Conservation (phyloP, 1,140 invertebrate genomes). For the Eriocheir sinensis region DNA sequence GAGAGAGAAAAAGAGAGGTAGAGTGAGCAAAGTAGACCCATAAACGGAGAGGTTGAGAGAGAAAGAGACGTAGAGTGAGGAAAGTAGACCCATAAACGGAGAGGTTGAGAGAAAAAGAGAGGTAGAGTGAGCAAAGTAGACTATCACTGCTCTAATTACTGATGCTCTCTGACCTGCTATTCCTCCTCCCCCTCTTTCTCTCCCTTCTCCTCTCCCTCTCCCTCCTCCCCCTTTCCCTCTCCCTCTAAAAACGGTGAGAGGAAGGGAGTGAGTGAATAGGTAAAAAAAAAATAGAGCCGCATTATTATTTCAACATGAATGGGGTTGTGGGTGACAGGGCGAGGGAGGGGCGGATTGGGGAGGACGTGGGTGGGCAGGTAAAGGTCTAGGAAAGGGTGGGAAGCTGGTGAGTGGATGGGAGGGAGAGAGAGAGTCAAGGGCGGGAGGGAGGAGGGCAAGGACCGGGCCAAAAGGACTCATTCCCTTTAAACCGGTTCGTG, state of each 20-base stretch:
- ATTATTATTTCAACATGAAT: neutral
- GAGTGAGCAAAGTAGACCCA: no score
- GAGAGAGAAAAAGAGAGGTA: no score
- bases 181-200: neutral
- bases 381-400: neutral
- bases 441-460: neutral
- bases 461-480: slow-evolving; percentile 40
- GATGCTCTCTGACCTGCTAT: neutral
- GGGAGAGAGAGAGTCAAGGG: neutral
- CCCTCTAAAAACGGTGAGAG: no score
- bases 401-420: neutral
- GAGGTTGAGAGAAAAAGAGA: no score
- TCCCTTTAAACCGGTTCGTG: slow-evolving; percentile 44
- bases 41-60: no score
- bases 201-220: neutral
- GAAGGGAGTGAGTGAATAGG: no score
- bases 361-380: neutral
- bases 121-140: no score
- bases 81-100: no score
- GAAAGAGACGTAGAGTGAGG: no score
- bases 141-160: no score
- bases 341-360: neutral
- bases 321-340: neutral
- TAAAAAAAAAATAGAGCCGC: neutral
- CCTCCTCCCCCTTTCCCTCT: neutral